Percentiles rank a stretch among this genome's conserved stretches.
These are phyloP conservation scores for Platygyra sinensis DNA, from an alignment of 64 coral and sea anemone species.

Conservation along the genomic window DNA sequence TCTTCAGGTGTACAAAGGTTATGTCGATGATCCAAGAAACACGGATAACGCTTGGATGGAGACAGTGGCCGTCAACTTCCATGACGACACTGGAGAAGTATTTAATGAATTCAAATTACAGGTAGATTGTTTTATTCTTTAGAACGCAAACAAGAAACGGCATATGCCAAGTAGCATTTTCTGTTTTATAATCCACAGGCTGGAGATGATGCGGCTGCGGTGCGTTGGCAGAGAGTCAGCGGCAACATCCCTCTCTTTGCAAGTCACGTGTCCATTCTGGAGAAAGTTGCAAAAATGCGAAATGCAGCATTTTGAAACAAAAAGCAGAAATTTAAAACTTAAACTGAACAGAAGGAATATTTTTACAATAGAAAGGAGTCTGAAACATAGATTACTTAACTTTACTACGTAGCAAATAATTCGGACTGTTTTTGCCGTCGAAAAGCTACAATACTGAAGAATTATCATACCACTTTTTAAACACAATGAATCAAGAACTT, in stretches of 20 bases:
- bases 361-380: background rate
- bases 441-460: too few relatives aligned
- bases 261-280: slow-evolving; percentile 91
- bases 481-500: too few relatives aligned
- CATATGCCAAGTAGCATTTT: background rate
- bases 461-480: too few relatives aligned
- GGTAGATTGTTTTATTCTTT: slow-evolving; percentile 12
- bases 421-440: too few relatives aligned
- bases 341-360: background rate
- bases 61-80: slow-evolving; percentile 93
- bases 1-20: slow-evolving; percentile 93
- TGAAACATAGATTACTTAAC: too few relatives aligned
- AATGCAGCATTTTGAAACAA: slow-evolving; percentile 79
- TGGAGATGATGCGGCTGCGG: slow-evolving; percentile 97
- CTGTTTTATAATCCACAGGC: slow-evolving; percentile 52
- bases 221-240: slow-evolving; percentile 98
- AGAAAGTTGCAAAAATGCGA: slow-evolving; percentile 92
- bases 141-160: background rate
- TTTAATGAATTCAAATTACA: slow-evolving; percentile 92
- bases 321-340: background rate
- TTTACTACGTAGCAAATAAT: too few relatives aligned
- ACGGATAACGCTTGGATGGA: slow-evolving; percentile 98
- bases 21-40: slow-evolving; percentile 97
- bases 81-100: slow-evolving; percentile 93
- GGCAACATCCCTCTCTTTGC: slow-evolving; percentile 98